These are phyloP conservation scores for Rhinoptilus africanus DNA, from an alignment of 2,113 vertebrate genomes.

Conservation along the genomic window DNA sequence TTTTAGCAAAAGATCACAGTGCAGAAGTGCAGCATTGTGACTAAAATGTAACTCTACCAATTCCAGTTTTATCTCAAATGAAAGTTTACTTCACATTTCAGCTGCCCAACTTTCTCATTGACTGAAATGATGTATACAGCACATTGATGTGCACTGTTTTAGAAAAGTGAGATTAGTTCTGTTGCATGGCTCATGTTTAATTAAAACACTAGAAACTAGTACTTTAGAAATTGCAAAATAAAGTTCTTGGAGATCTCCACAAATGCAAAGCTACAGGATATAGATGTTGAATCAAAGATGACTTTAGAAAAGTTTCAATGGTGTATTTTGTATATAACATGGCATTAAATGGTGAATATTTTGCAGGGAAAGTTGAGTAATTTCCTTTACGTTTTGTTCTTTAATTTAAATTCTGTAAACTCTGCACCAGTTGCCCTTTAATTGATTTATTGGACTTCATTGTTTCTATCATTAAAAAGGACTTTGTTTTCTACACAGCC, in stretches of 20 bases:
- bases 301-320: not conserved
- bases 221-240: slow-evolving; percentile 5
- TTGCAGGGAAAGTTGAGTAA: not conserved
- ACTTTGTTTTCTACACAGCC: not conserved
- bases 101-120: slow-evolving; percentile 35
- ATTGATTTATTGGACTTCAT: not conserved
- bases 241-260: not conserved
- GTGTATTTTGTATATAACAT: not conserved
- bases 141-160: slow-evolving; percentile 31
- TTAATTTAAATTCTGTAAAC: not conserved
- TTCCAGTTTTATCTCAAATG: not conserved
- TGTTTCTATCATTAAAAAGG: not conserved
- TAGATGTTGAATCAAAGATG: not conserved
- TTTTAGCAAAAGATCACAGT: not conserved
- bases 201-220: not conserved
- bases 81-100: slow-evolving; percentile 1
- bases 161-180: slow-evolving; percentile 8
- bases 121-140: not conserved
- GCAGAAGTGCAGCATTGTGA: not conserved
- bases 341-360: not conserved
- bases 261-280: not conserved
- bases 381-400: not conserved
- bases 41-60: not conserved
- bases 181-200: slow-evolving; percentile 16
- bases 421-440: not conserved